phyloP scores from a whole-genome alignment of 2,797 vertebrate genomes.

The Octomys mimax region DNA sequence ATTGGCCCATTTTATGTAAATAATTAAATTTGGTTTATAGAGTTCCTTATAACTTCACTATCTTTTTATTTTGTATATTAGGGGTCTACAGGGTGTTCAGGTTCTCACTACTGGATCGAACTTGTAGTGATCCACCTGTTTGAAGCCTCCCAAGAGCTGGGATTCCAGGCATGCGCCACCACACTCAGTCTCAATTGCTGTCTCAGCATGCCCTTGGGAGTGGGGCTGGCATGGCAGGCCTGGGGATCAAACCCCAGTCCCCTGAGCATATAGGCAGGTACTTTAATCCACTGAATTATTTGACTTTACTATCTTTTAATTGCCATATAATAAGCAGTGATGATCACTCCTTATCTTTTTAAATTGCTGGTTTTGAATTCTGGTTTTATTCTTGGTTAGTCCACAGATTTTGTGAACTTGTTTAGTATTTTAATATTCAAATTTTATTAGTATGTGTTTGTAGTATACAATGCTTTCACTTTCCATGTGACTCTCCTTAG shows the following conservation, averaged over 20 bases:
- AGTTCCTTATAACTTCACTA: neutral
- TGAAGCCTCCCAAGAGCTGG: too few species aligned
- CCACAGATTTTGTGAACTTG: neutral
- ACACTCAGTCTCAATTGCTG: too few species aligned
- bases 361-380: neutral
- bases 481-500: too few species aligned
- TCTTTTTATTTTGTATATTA: neutral
- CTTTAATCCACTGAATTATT: neutral
- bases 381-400: conserved; percentile 9
- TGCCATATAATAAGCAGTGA: neutral
- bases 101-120: too few species aligned
- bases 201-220: too few species aligned
- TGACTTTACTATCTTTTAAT: neutral
- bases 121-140: too few species aligned
- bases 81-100: too few species aligned
- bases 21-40: neutral
- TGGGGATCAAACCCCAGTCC: too few species aligned
- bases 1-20: neutral
- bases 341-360: neutral
- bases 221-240: too few species aligned
- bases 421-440: neutral
- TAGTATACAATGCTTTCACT: too few species aligned
- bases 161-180: too few species aligned
- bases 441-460: neutral
- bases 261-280: too few species aligned